A percentile compares a stretch with the other conserved stretches of the same genome.
phyloP scores from a whole-genome alignment of 2,888 invertebrate species.

The Lottia gigantea region DNA sequence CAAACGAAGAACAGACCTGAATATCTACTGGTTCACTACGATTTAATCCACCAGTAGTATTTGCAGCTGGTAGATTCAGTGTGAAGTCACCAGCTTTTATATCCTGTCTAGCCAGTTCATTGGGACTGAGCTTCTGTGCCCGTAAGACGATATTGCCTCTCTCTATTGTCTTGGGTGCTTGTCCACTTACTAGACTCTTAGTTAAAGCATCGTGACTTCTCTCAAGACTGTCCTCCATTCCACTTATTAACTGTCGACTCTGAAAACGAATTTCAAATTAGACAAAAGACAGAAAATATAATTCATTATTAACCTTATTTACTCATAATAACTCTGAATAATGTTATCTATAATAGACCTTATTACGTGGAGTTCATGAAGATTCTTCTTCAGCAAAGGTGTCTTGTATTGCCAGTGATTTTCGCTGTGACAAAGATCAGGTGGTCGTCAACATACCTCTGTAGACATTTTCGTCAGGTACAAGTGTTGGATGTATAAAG shows the following conservation, averaged over 20 bases:
- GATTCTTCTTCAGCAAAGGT: too few relatives aligned
- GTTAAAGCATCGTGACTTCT: conserved; percentile 13
- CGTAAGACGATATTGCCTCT: conserved; percentile 12
- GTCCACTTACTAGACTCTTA: neutral
- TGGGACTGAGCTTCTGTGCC: neutral
- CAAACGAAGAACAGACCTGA: neutral
- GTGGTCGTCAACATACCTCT: too few relatives aligned
- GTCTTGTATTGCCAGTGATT: too few relatives aligned
- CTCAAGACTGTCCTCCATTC: conserved; percentile 8
- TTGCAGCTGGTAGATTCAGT: neutral
- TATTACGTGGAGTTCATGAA: too few relatives aligned
- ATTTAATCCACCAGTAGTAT: neutral
- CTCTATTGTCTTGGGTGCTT: neutral
- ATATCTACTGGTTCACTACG: neutral
- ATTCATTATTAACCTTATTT: too few relatives aligned
- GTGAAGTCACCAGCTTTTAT: neutral
- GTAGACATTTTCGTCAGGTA: too few relatives aligned
- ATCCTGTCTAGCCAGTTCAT: neutral
- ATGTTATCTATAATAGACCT: too few relatives aligned
- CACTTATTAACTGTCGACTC: conserved; percentile 7
- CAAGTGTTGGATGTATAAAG: too few relatives aligned
- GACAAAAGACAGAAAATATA: too few relatives aligned
- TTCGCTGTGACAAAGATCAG: too few relatives aligned
- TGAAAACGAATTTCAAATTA: neutral
- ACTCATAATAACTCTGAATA: too few relatives aligned